phyloP scores from a whole-genome alignment of 2,888 invertebrate genomes.

The Calameuta filiformis region DNA sequence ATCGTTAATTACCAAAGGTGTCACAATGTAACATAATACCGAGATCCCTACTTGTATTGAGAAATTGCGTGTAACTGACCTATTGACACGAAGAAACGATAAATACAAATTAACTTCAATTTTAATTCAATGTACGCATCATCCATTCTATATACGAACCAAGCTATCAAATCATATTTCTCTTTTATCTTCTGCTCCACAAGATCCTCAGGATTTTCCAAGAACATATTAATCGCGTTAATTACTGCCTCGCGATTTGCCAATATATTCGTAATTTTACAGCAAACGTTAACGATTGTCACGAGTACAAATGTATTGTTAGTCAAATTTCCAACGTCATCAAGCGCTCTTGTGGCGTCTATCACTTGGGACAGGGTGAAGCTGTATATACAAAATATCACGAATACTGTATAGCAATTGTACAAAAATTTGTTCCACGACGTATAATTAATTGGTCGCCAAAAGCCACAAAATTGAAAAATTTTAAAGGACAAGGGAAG shows the following conservation, averaged over 20 bases:
- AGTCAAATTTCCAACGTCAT: neutral
- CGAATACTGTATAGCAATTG: neutral
- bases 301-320: neutral
- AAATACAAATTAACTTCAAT: neutral
- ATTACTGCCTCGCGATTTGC: neutral
- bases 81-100: neutral
- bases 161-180: neutral
- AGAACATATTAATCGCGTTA: neutral
- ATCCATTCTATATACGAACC: neutral
- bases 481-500: neutral
- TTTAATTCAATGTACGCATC: neutral
- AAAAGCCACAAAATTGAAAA: neutral
- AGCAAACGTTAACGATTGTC: conserved; percentile 14
- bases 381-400: neutral
- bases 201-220: neutral
- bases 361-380: neutral
- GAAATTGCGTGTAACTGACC: neutral
- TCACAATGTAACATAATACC: neutral
- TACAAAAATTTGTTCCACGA: neutral
- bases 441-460: neutral
- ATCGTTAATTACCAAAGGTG: neutral
- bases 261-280: conserved; percentile 14
- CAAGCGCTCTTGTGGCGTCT: neutral
- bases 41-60: neutral
- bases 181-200: neutral